Conservation (phyloP, 2,113 vertebrate genomes). For the Nycticebus coucang region DNA sequence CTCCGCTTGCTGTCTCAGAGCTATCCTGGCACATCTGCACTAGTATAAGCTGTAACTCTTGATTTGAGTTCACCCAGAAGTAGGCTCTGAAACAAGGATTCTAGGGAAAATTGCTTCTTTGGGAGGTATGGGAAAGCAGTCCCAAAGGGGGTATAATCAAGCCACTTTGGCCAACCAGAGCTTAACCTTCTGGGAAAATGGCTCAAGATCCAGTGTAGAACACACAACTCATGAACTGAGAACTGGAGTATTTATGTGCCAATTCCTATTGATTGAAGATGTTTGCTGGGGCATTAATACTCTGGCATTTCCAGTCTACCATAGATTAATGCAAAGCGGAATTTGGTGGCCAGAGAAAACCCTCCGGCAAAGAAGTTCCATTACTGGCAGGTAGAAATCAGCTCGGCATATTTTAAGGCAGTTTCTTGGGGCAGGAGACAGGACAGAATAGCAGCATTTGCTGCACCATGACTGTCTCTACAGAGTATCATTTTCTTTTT, state of each 20-base stretch:
- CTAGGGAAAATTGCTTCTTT: background rate
- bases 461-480: fast-evolving
- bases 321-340: background rate
- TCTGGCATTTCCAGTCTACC: background rate
- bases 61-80: background rate
- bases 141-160: background rate
- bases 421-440: background rate
- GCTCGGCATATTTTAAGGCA: background rate
- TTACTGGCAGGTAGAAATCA: background rate
- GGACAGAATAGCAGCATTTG: no score
- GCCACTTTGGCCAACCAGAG: background rate
- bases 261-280: background rate
- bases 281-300: background rate
- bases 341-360: background rate
- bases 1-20: background rate
- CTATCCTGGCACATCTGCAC: no score
- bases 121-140: background rate
- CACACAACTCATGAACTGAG: background rate
- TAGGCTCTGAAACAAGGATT: background rate
- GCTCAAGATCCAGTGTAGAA: background rate
- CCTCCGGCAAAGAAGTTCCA: background rate
- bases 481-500: background rate
- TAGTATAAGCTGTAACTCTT: background rate
- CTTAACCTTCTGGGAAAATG: background rate
- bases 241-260: no score